A percentile compares a stretch with the other conserved stretches of the same genome.
Conservation (phyloP, 2,797 vertebrate genomes). For the Darevskia mixta region DNA sequence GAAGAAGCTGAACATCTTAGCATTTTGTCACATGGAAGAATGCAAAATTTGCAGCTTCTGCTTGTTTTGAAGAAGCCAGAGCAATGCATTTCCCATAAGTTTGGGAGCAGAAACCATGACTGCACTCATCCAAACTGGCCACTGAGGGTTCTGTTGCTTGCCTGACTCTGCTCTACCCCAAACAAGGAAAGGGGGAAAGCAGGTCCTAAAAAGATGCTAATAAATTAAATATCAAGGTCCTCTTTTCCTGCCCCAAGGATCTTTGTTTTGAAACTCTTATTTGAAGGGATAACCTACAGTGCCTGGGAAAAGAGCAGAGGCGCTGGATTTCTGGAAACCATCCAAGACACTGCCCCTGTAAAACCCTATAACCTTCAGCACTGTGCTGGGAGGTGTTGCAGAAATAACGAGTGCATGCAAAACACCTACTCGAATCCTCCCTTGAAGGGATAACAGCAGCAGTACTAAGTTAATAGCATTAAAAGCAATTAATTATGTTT, state of each 20-base stretch:
- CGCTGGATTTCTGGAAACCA: neutral
- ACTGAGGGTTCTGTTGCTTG: neutral
- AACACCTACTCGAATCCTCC: neutral
- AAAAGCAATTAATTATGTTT: neutral
- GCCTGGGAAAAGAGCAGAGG: neutral
- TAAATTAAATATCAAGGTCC: neutral
- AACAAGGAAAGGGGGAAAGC: neutral
- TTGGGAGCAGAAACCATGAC: neutral
- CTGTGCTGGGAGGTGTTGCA: neutral
- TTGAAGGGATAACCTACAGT: slow-evolving; percentile 2
- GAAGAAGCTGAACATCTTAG: neutral
- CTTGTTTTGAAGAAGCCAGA: neutral
- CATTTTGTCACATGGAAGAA: neutral
- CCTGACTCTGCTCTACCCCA: neutral
- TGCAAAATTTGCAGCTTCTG: neutral
- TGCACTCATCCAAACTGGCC: neutral
- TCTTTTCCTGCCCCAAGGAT: neutral
- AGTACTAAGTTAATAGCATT: neutral
- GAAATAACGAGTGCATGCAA: fast-evolving
- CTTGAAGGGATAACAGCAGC: fast-evolving
- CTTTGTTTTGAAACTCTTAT: neutral
- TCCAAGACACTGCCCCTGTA: slow-evolving; percentile 5
- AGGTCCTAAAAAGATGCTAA: neutral
- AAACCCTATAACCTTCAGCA: slow-evolving; percentile 4
- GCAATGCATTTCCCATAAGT: neutral